Evolutionary conservation across 2,797 vertebrate species (phyloP).

Genomic region (Pristis pectinata): DNA sequence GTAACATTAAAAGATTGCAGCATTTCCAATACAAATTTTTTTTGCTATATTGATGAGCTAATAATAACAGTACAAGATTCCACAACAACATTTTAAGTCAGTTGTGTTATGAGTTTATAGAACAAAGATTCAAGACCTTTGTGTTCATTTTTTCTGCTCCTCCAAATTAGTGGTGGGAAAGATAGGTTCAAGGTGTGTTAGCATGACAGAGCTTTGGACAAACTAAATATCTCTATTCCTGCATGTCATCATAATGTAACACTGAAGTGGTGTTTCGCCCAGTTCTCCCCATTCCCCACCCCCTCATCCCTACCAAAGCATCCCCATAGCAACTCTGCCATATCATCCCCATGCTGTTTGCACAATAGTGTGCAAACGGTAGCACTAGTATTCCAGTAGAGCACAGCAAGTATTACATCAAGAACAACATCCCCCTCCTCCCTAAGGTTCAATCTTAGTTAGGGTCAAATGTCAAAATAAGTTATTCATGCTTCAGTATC

Average conservation of each 20-base stretch:
- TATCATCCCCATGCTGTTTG: background rate
- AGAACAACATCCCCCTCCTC: background rate
- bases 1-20: background rate
- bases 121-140: background rate
- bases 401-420: background rate
- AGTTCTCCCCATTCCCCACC: background rate
- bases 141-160: too few species aligned
- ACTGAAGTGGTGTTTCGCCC: background rate
- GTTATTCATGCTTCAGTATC: background rate
- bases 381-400: background rate
- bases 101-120: background rate
- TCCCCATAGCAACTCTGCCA: too few species aligned
- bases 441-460: background rate
- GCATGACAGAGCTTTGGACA: background rate
- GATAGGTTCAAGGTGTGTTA: background rate
- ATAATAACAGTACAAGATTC: slow-evolving; percentile 18
- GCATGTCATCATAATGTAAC: background rate
- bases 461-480: background rate
- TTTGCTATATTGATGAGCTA: background rate
- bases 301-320: too few species aligned
- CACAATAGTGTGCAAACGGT: background rate
- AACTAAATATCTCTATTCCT: background rate
- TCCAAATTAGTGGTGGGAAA: background rate
- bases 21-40: background rate
- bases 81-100: background rate